phyloP scores from a whole-genome alignment of 2,888 invertebrate genomes.

The Agriopis marginaria region DNA sequence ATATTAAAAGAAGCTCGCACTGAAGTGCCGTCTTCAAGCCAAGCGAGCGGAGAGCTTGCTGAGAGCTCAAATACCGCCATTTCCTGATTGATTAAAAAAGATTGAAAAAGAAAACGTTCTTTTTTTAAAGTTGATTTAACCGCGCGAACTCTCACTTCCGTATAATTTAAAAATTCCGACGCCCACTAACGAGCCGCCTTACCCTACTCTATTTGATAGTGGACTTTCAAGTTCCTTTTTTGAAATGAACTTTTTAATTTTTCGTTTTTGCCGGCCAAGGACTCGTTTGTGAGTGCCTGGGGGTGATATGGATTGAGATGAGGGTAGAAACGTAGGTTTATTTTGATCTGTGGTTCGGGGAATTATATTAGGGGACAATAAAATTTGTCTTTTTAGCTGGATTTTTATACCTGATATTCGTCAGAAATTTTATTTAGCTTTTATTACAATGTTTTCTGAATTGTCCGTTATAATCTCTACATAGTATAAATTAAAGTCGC shows the following conservation, averaged over 20 bases:
- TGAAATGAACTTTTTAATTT: constrained; percentile 49
- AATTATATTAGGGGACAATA: constrained; percentile 13
- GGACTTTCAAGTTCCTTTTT: constrained; percentile 49
- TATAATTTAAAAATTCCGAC: constrained; percentile 70
- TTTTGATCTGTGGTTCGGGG: constrained; percentile 23
- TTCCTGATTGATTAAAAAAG: constrained; percentile 46
- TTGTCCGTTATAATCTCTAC: too few relatives aligned
- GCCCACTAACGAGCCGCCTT: constrained; percentile 69
- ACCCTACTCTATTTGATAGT: constrained; percentile 61
- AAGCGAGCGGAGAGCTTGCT: constrained; percentile 23
- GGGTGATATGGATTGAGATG: constrained; percentile 42
- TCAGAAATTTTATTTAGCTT: constrained; percentile 3
- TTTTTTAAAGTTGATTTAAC: constrained; percentile 44
- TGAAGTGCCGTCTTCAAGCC: constrained; percentile 31
- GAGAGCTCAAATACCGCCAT: constrained; percentile 32
- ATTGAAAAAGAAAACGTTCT: constrained; percentile 28
- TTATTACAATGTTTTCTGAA: neutral
- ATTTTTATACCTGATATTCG: constrained; percentile 11
- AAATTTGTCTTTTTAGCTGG: constrained; percentile 9
- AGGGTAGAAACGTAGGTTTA: constrained; percentile 24
- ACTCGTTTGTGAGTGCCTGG: constrained; percentile 44
- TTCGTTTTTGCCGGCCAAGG: constrained; percentile 44
- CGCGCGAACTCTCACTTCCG: constrained; percentile 61
- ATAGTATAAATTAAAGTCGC: too few relatives aligned
- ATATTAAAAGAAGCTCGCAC: constrained; percentile 43